Percentiles rank a stretch among this genome's conserved stretches.
Conservation (phyloP, 2,113 vertebrate species). For the Callospermophilus lateralis region DNA sequence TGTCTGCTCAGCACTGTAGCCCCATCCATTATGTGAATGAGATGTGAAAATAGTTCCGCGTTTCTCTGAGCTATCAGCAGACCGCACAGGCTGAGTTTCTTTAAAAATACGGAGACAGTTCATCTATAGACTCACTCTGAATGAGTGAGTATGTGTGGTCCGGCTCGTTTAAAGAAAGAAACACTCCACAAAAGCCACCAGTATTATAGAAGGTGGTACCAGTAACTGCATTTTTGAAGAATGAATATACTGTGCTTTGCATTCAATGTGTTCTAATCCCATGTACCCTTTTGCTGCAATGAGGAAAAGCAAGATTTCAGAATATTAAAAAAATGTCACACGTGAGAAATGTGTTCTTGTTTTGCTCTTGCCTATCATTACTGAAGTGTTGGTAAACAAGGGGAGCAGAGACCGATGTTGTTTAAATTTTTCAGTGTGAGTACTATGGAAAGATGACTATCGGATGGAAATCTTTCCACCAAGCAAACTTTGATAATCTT, state of each 20-base stretch:
- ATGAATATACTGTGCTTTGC: constrained; percentile 27
- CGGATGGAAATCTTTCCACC: constrained; percentile 17
- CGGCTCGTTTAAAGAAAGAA: constrained; percentile 58
- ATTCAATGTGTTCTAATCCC: not conserved
- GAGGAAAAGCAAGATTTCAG: constrained; percentile 62
- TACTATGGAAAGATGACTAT: not conserved
- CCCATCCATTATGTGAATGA: constrained; percentile 69
- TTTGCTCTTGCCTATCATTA: not conserved
- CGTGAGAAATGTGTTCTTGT: constrained; percentile 11
- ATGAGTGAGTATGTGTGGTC: constrained; percentile 75
- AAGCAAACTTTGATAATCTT: not conserved
- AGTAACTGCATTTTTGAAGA: constrained; percentile 17
- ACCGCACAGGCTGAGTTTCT: constrained; percentile 81
- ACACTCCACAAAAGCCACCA: constrained; percentile 39
- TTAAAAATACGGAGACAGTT: constrained; percentile 74
- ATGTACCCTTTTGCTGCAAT: not conserved
- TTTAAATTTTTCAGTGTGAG: not conserved
- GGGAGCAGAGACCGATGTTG: constrained; percentile 7
- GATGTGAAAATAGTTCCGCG: constrained; percentile 72
- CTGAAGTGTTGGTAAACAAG: constrained; percentile 44
- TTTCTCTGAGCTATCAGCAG: constrained; percentile 76
- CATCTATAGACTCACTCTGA: constrained; percentile 73
- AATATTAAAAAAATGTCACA: constrained; percentile 11
- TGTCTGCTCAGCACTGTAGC: constrained; percentile 49
- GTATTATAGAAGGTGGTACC: constrained; percentile 31